Evolutionary conservation across 1,140 invertebrate species (phyloP), one percentile per base, ranked within the genome.

Genomic region (Patella vulgata): DNA sequence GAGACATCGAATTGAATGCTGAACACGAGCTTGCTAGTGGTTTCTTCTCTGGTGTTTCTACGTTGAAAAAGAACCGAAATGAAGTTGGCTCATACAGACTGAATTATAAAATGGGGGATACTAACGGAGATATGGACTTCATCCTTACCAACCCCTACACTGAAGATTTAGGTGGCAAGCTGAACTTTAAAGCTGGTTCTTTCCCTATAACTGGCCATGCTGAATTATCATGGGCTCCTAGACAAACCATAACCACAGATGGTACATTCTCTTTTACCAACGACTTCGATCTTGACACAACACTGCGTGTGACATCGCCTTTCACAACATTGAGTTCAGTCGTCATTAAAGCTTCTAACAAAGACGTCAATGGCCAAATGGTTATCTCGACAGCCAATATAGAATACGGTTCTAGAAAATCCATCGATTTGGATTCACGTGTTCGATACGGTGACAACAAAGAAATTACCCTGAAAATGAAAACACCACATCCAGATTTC

Each of bases 181-280:
- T 67, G 4, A 59, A 44, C 50, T 28, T 23, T 43, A 33, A 42
- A 30, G 53, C 42, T 43, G 21, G 9, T 21, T 4, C 28, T 27
- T 67, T 58, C 50, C 65, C 65, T 28, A 25, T 59, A 3, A 53
- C 48, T 1, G 56, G 19, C 3, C 42, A 44, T 30, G 48, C 12
- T 21, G 54, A 67, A 31, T 17, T 67, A 42, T n/a, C 53, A 42
- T 52, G 54, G 54, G 25, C 46, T 11, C 55, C 59, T 6, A 21
- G 43, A 19, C 39, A 23, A 14, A 56, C 11, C 27, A 21, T 58
- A 25, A 42, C 42, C 0, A 25, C 31, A 8, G 65, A 67, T 40
- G 55, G 28, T n/a, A 58, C 54, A 14, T 19, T 62, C 17, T 21
- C 31, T 43, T 39, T 31, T 36, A n/a, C 25, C 52, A 21, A 23